phyloP scores from a whole-genome alignment of 2,113 vertebrate genomes.

The Forbesichthys papilliferus region DNA sequence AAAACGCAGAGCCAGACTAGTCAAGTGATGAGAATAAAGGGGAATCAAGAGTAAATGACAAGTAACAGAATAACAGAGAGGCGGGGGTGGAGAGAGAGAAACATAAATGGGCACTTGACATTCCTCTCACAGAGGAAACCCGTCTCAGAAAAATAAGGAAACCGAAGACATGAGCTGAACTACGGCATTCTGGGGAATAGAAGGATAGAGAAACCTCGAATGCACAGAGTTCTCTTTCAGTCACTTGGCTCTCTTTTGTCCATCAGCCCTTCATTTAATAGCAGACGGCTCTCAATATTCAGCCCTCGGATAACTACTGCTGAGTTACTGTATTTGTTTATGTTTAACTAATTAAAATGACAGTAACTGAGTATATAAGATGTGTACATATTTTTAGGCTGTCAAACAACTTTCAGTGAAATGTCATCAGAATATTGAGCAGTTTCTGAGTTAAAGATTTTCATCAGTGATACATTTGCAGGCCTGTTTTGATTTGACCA shows the following conservation, averaged over 20 bases:
- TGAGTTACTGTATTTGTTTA: too few relatives aligned
- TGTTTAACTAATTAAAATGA: too few relatives aligned
- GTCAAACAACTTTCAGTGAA: too few relatives aligned
- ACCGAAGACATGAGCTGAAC: conserved; percentile 59
- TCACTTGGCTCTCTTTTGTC: conserved; percentile 3
- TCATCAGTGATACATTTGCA: too few relatives aligned
- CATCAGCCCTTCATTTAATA: background rate
- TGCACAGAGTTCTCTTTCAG: conserved; percentile 2
- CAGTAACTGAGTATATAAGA: too few relatives aligned
- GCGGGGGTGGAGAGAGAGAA: conserved; percentile 26
- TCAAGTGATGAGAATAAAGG: conserved; percentile 1
- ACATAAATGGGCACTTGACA: conserved; percentile 66
- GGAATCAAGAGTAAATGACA: conserved; percentile 46
- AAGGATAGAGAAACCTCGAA: conserved; percentile 44
- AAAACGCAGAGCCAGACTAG: background rate
- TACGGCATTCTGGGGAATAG: conserved; percentile 44
- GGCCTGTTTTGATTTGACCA: too few relatives aligned
- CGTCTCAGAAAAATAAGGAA: conserved; percentile 64
- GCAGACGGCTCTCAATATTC: too few relatives aligned
- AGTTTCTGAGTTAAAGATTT: too few relatives aligned
- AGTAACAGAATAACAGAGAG: conserved; percentile 27
- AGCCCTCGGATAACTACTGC: too few relatives aligned
- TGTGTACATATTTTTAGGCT: too few relatives aligned
- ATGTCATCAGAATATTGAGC: too few relatives aligned
- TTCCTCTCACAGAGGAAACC: conserved; percentile 72